Evolutionary conservation across 2,888 invertebrate species (phyloP).

Genomic region (Ophioninae sp.): DNA sequence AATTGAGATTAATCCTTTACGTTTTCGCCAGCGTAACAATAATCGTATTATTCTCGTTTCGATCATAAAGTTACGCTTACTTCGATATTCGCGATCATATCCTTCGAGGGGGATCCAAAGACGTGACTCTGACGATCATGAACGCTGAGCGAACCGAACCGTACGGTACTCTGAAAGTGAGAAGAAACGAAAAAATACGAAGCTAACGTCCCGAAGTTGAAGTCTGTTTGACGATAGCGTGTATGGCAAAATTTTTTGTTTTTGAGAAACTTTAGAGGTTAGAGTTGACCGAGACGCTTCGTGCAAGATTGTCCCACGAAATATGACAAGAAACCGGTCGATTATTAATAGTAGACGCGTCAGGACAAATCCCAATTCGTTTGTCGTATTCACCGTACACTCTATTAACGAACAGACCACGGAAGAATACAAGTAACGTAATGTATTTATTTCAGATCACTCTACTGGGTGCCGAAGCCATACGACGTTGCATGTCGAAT

Average conservation of each 20-base stretch:
- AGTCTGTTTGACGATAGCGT: no score
- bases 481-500: conserved; percentile 65
- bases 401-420: not conserved
- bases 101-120: conserved; percentile 59
- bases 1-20: not conserved
- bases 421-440: not conserved
- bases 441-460: conserved; percentile 65
- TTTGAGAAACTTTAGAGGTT: no score
- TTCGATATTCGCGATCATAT: conserved; percentile 73
- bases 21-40: not conserved
- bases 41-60: not conserved
- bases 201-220: no score
- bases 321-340: no score
- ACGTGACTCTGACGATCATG: conserved; percentile 68
- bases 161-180: conserved; percentile 74
- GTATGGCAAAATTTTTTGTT: no score
- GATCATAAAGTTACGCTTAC: conserved; percentile 70
- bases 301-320: no score
- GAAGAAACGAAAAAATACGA: not conserved
- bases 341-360: no score
- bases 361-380: no score
- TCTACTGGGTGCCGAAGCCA: conserved; percentile 67
- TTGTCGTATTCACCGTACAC: no score
- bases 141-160: conserved; percentile 62
- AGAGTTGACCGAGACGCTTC: no score